Conservation (phyloP, 2,797 vertebrate genomes). For the Enteromius argenteus region DNA sequence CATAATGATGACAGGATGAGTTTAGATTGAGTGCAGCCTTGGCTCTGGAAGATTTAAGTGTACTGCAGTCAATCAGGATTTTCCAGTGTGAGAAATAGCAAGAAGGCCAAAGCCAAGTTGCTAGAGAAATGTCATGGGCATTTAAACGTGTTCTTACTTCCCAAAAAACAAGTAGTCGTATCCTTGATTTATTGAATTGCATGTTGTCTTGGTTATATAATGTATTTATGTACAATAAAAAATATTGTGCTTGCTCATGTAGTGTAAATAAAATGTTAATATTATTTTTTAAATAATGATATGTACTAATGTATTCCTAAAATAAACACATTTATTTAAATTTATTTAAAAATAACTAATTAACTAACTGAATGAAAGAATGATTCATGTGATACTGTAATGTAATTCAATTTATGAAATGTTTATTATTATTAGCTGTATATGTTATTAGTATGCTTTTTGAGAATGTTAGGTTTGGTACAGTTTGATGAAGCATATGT, state of each 20-base stretch:
- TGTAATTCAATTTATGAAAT: not conserved
- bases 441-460: not conserved
- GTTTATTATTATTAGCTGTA: not conserved
- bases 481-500: not conserved
- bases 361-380: not conserved
- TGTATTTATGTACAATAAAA: not conserved
- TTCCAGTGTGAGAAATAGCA: not conserved
- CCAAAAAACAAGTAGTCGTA: not conserved
- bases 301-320: not conserved
- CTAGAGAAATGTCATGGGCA: not conserved
- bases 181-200: not conserved
- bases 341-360: not conserved
- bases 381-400: not conserved
- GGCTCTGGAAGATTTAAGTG: not conserved
- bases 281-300: not conserved
- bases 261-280: not conserved
- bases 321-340: too few relatives aligned
- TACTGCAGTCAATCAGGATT: not conserved
- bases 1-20: conserved; percentile 14
- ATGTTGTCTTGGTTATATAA: not conserved
- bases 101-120: not conserved
- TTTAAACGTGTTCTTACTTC: not conserved
- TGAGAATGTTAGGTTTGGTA: not conserved
- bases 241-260: not conserved
- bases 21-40: not conserved